Evolutionary conservation across 1,140 invertebrate genomes (phyloP).

Genomic region (Agrypnia vestita): DNA sequence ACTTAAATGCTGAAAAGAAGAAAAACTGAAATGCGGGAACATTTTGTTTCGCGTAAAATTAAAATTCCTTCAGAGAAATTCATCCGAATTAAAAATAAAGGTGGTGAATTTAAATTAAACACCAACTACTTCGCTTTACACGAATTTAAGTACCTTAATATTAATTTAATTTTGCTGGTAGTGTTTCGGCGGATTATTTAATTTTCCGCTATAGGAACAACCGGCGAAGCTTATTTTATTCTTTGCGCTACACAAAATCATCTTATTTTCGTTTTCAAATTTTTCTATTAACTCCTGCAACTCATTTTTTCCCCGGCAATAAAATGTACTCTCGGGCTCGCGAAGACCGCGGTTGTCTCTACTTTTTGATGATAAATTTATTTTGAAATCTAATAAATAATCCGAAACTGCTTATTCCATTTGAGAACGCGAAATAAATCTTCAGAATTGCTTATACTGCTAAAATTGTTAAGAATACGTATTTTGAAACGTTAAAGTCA

Average conservation of each 20-base stretch:
- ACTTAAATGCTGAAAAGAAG: too few species aligned
- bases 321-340: background rate
- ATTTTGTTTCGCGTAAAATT: too few species aligned
- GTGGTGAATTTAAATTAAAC: too few species aligned
- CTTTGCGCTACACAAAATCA: background rate
- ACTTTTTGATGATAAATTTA: conserved; percentile 29
- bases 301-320: background rate
- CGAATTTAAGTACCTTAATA: too few species aligned
- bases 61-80: too few species aligned
- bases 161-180: too few species aligned
- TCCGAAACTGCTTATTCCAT: conserved; percentile 56
- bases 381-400: conserved; percentile 54
- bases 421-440: conserved; percentile 54
- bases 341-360: background rate
- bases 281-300: background rate
- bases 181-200: too few species aligned
- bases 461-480: background rate
- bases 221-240: background rate
- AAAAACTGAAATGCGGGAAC: too few species aligned
- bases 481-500: background rate
- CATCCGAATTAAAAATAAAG: too few species aligned
- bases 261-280: too few species aligned
- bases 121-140: too few species aligned
- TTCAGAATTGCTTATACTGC: conserved; percentile 45
- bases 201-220: too few species aligned